Conservation (phyloP, 2,888 invertebrate species). For the Drosophila demipolita region DNA sequence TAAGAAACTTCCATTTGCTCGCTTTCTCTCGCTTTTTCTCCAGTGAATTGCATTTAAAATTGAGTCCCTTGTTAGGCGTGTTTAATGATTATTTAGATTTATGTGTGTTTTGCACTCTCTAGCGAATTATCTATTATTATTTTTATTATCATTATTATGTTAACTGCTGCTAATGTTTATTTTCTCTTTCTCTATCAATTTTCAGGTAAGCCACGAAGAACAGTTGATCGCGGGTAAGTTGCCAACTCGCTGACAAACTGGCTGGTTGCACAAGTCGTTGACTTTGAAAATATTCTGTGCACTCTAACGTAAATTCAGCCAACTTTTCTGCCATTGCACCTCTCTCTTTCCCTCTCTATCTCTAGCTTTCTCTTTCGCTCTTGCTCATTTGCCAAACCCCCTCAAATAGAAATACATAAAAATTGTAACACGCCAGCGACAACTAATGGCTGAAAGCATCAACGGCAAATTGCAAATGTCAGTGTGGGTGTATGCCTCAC, state of each 20-base stretch:
- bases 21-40: slow-evolving; percentile 6
- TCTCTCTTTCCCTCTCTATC: not conserved
- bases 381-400: not conserved
- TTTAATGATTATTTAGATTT: slow-evolving; percentile 11
- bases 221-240: slow-evolving; percentile 17
- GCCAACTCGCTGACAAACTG: not conserved
- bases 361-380: not conserved
- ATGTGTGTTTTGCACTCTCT: not conserved
- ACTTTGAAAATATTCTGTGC: slow-evolving; percentile 42
- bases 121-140: not conserved
- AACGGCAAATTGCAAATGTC: slow-evolving; percentile 37
- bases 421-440: slow-evolving; percentile 23
- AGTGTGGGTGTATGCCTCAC: not conserved
- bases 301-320: slow-evolving; percentile 47
- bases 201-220: slow-evolving; percentile 55
- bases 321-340: not conserved
- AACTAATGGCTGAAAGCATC: slow-evolving; percentile 46
- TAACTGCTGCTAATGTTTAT: slow-evolving; percentile 26
- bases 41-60: slow-evolving; percentile 11
- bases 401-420: slow-evolving; percentile 28
- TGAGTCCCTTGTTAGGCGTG: not conserved
- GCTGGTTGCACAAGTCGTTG: slow-evolving; percentile 30
- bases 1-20: not conserved
- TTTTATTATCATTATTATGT: not conserved
- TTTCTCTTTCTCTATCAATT: slow-evolving; percentile 28